Evolutionary conservation across 2,113 vertebrate species (phyloP), one percentile per base, ranked within the genome.

Genomic region (Tretioscincus oriximinensis): DNA sequence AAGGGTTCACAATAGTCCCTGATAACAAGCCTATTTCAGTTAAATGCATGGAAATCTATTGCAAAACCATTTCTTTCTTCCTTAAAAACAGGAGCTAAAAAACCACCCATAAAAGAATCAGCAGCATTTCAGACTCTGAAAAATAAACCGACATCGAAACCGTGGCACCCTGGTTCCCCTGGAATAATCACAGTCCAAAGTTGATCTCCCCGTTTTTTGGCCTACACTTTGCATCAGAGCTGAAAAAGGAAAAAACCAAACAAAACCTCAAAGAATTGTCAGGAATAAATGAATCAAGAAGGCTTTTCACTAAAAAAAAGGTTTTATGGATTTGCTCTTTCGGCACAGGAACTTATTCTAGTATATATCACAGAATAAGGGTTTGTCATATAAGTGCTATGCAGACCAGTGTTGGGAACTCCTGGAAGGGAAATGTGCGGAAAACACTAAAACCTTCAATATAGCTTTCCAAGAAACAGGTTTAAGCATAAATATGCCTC

Each of bases 401-500:
- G 14, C 51, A 51, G 51, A 51, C 51, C 9, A 51, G 35, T 41
- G 35, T 41, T 41, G 35, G 35, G 5, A 41, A 41, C 35, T 41
- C 35, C 35, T 5, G 5, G 35, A 41, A 41, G 35, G 35, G 35
- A 41, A 75, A 6, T 74, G n/a, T 84, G 74, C 31, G 76, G 65
- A 41, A 89, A 77, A 67, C 68, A 90, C 85, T 84, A 89, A 51
- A 83, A 86, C 86, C 84, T 82, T 87, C 73, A 68, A 84, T 51
- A 81, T 73, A 80, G 87, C 83, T 80, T 73, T 80, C 73, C 83
- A 80, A 74, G 86, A 87, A 69, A 87, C 65, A 84, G 81, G 76
- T 66, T 88, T 87, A 90, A 90, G 77, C 88, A 81, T 84, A 85
- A 90, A 84, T 58, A 86, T 68, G 75, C 61, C 68, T 90, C 73